A percentile compares a stretch with the other conserved stretches of the same genome.
phyloP scores from a whole-genome alignment of 2,113 vertebrate species.

The Irena cyanogastra region DNA sequence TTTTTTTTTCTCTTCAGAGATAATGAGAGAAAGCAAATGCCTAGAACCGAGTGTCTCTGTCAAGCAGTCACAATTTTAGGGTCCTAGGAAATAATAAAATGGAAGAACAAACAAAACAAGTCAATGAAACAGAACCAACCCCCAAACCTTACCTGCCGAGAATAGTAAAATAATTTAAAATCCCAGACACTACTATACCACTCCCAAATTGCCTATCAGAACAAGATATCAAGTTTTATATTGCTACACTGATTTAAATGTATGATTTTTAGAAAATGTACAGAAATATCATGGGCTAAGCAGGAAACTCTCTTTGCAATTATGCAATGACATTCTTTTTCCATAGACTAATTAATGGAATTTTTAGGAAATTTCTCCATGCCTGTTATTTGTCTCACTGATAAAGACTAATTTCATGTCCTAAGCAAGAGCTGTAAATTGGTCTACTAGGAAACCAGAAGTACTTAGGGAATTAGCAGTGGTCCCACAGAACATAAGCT shows the following conservation, averaged over 20 bases:
- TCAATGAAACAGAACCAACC: background rate
- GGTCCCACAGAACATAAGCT: background rate
- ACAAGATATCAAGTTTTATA: background rate
- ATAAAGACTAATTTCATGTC: background rate
- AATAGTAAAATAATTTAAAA: background rate
- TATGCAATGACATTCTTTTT: background rate
- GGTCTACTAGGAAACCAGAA: background rate
- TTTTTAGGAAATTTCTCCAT: background rate
- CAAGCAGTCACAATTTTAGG: slow-evolving; percentile 28
- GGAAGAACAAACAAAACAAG: slow-evolving; percentile 20
- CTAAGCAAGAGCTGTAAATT: background rate
- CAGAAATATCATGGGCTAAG: background rate
- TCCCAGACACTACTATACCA: background rate
- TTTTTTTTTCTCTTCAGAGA: slow-evolving; percentile 32
- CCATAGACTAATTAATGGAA: background rate
- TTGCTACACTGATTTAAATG: background rate
- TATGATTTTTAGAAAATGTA: background rate
- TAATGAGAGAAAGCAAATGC: slow-evolving; percentile 52
- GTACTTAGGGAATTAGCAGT: background rate
- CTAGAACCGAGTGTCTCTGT: slow-evolving; percentile 38
- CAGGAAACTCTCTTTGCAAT: background rate
- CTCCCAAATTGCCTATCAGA: background rate
- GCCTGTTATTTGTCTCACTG: background rate
- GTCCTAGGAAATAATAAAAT: slow-evolving; percentile 26
- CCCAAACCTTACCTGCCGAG: background rate